These are phyloP conservation scores for Anagrus nilaparvatae DNA, from an alignment of 1,140 invertebrate species.

Conservation along the genomic window DNA sequence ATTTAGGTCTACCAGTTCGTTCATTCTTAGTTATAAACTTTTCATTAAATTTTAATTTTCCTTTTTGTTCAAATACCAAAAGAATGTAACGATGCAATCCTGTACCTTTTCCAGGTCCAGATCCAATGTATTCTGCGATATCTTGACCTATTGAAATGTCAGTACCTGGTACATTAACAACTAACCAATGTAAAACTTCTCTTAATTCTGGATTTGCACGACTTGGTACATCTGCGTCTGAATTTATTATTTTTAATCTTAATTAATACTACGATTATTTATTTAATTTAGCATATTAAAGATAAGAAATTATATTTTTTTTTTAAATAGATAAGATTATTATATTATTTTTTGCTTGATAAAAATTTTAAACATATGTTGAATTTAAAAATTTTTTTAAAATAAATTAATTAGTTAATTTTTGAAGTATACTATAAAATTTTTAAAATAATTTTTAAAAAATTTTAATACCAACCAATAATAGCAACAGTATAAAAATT, in stretches of 20 bases:
- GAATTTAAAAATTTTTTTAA: too few species aligned
- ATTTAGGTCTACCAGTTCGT: slow-evolving; percentile 19
- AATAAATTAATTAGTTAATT: too few species aligned
- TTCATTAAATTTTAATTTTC: slow-evolving; percentile 41
- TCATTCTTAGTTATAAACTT: slow-evolving; percentile 14
- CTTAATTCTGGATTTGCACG: slow-evolving; percentile 28
- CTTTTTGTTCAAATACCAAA: slow-evolving; percentile 51
- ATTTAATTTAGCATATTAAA: too few species aligned
- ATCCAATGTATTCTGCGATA: slow-evolving; percentile 46
- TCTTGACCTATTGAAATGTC: slow-evolving; percentile 43
- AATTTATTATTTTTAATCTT: too few species aligned
- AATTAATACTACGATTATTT: too few species aligned
- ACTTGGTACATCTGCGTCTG: slow-evolving; percentile 47
- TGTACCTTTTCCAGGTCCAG: slow-evolving; percentile 29
- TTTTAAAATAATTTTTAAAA: too few species aligned
- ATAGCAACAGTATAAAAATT: slow-evolving; percentile 8
- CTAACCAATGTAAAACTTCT: slow-evolving; percentile 51
- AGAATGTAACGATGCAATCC: slow-evolving; percentile 59
- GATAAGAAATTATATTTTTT: too few species aligned
- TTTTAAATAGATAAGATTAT: too few species aligned
- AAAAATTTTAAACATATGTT: too few species aligned
- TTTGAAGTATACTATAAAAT: too few species aligned
- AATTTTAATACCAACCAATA: too few species aligned
- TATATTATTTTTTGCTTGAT: too few species aligned
- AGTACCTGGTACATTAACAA: slow-evolving; percentile 47